Evolutionary conservation across 2,888 invertebrate species (phyloP).

Genomic region (Leucophenga maculata): DNA sequence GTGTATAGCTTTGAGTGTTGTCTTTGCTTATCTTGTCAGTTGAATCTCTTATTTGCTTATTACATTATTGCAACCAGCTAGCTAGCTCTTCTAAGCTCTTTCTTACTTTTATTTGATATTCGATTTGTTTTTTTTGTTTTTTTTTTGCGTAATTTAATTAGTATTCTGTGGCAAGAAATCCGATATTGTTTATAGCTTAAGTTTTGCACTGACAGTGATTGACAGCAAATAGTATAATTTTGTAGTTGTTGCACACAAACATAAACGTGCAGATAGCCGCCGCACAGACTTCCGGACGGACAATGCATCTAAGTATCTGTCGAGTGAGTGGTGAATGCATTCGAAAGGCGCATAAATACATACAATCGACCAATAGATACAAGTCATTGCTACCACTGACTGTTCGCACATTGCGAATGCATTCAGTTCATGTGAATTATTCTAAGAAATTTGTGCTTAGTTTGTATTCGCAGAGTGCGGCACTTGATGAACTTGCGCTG

Average conservation of each 20-base stretch:
- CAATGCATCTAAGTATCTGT: too few species aligned
- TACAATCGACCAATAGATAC: neutral
- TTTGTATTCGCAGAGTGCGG: conserved; percentile 5
- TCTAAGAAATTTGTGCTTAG: conserved; percentile 2
- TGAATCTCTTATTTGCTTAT: conserved; percentile 20
- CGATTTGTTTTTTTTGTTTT: conserved; percentile 24
- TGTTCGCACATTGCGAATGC: too few species aligned
- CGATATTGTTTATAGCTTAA: conserved; percentile 66
- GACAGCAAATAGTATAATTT: conserved; percentile 61
- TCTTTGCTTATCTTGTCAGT: conserved; percentile 20
- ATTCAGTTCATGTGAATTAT: conserved; percentile 9
- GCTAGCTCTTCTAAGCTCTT: conserved; percentile 31
- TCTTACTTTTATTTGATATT: conserved; percentile 40
- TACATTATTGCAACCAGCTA: conserved; percentile 4
- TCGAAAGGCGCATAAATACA: neutral
- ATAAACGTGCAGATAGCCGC: too few species aligned
- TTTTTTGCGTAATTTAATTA: conserved; percentile 66
- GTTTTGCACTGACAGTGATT: conserved; percentile 65
- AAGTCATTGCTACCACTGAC: too few species aligned
- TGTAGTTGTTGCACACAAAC: conserved; percentile 7
- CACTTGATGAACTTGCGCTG: neutral
- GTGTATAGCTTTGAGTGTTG: conserved; percentile 5
- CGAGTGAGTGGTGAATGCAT: too few species aligned
- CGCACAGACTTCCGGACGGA: too few species aligned
- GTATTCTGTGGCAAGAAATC: conserved; percentile 66